Evolutionary conservation across 2,888 invertebrate genomes (phyloP), one percentile per base, ranked within the genome.

Genomic region (Smittia sp.): DNA sequence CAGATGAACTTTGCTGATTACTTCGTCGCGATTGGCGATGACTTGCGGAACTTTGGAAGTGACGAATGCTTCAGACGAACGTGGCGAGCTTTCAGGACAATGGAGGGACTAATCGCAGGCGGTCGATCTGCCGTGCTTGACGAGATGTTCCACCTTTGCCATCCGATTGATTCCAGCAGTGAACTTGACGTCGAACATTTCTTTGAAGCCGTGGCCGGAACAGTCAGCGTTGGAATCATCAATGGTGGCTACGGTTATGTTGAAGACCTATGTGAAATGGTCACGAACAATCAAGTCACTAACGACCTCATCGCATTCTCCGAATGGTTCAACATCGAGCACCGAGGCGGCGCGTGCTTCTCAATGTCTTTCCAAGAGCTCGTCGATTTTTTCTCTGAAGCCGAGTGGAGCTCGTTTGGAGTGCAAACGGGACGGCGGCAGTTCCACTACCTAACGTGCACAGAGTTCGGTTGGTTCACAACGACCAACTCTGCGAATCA

Each of bases 401-500:
- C n/a, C 4, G 27, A 24, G 7, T 63, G 63, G 63, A n/a, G 13
- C 4, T 18, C 24, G 1, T 27, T 63, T 25, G 63, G 63, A 13
- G 63, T 63, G 1, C 13, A 27, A 3, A 20, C 25, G 1, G 63
- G 63, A n/a, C 25, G 80, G 75, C 83, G 86, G n/a, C 84, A 84
- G 75, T 89, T 88, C 88, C 80, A 79, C 4, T 87, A 87, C 77
- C 88, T 89, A 79, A 88, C 87, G 0, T 89, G 89, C 79, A 85
- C 85, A 11, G 89, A 90, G 79, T 89, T 86, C 78, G 89, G 88
- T 18, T 89, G 84, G 78, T 88, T 83, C 78, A 88, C 89, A 79
- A 86, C 87, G 0, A 84, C 87, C 0, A 84, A 83, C 75, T 81
- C 82, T 1, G 76, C 78, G 9, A 77, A 79, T 1, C 82, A 84